Evolutionary conservation across 2,113 vertebrate species (phyloP).

Genomic region (Gallinago paraguaiae): DNA sequence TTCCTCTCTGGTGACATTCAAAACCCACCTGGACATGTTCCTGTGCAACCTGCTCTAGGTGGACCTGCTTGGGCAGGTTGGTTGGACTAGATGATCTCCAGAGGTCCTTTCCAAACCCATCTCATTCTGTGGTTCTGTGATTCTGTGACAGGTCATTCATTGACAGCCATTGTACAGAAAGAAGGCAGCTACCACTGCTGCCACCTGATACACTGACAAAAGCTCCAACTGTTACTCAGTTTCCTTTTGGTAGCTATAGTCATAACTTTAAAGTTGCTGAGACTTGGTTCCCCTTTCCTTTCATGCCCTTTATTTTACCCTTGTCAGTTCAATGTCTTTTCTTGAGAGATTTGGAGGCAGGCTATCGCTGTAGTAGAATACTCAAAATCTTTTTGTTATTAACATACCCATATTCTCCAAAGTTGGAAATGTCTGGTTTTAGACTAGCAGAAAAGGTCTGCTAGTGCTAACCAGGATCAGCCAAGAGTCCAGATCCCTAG

Average conservation of each 20-base stretch:
- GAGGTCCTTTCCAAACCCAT: too few species aligned
- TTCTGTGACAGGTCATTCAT: background rate
- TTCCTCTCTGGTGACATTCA: too few species aligned
- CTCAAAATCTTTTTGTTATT: background rate
- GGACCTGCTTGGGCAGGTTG: too few species aligned
- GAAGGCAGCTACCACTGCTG: background rate
- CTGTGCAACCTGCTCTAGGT: too few species aligned
- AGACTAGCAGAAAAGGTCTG: background rate
- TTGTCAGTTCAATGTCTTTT: background rate
- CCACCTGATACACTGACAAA: background rate
- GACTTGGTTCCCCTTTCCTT: background rate
- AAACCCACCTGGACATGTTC: too few species aligned
- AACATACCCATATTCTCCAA: background rate
- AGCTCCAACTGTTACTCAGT: background rate
- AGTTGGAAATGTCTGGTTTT: background rate
- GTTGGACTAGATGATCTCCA: too few species aligned
- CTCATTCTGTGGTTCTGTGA: too few species aligned
- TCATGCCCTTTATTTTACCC: background rate
- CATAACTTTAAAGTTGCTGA: background rate
- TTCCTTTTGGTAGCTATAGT: background rate
- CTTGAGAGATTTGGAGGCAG: background rate
- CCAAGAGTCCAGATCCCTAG: background rate
- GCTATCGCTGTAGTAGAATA: background rate
- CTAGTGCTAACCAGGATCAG: background rate
- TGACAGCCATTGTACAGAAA: background rate